These are phyloP conservation scores for Rhinichthys klamathensis DNA, from an alignment of 2,113 vertebrate species.

Conservation along the genomic window DNA sequence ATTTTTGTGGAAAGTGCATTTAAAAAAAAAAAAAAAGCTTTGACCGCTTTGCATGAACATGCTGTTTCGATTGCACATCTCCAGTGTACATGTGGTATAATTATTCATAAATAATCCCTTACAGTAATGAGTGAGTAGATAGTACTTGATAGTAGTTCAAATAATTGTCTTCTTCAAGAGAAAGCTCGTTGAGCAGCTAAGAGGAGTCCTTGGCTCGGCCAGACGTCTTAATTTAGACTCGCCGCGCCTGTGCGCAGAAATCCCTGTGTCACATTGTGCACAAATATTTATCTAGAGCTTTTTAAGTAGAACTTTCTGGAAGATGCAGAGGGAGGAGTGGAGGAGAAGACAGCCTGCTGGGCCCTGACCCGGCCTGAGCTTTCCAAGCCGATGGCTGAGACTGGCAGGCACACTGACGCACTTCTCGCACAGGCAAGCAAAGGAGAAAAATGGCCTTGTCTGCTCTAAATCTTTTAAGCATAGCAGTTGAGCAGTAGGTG, in stretches of 20 bases:
- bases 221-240: slow-evolving; percentile 46
- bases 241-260: slow-evolving; percentile 3
- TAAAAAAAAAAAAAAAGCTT: neutral
- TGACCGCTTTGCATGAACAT: neutral
- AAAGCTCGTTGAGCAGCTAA: slow-evolving; percentile 44
- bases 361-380: slow-evolving; percentile 35
- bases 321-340: slow-evolving; percentile 10
- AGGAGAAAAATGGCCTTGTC: slow-evolving; percentile 37
- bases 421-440: slow-evolving; percentile 31
- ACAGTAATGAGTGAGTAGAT: neutral
- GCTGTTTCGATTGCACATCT: neutral
- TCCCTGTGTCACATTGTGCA: slow-evolving; percentile 45
- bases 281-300: slow-evolving; percentile 52
- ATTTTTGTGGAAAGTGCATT: no score
- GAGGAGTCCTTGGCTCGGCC: slow-evolving; percentile 23
- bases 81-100: neutral
- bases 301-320: slow-evolving; percentile 48
- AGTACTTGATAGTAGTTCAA: neutral
- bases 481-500: slow-evolving; percentile 43
- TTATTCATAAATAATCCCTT: neutral
- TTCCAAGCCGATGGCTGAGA: slow-evolving; percentile 36
- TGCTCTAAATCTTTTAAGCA: slow-evolving; percentile 54
- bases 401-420: slow-evolving; percentile 13
- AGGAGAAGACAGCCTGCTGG: slow-evolving; percentile 25
- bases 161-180: slow-evolving; percentile 38